These are phyloP conservation scores for Chlorospingus flavigularis DNA, from an alignment of 2,797 vertebrate genomes.

Conservation along the genomic window DNA sequence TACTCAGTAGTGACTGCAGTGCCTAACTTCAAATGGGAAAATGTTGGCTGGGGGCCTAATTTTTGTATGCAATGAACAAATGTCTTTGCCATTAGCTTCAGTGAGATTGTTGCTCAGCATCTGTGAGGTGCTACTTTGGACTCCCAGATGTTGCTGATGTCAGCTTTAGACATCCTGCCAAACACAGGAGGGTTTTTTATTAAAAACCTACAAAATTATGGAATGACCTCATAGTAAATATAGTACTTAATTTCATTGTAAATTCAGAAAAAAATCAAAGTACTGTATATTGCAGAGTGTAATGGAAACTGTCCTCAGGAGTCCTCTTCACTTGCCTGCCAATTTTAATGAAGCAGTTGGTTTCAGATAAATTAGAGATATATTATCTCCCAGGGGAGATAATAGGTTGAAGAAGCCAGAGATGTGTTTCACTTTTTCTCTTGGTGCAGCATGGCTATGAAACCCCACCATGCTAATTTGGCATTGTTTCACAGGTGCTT, in stretches of 20 bases:
- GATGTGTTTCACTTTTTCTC: background rate
- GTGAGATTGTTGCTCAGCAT: slow-evolving; percentile 17
- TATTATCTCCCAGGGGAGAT: background rate
- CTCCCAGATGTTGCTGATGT: slow-evolving; percentile 36
- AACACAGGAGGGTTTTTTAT: background rate
- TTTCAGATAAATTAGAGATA: background rate
- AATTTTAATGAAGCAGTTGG: background rate
- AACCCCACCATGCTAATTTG: background rate
- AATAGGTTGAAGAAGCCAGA: background rate
- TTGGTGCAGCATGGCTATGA: background rate
- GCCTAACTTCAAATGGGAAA: slow-evolving; percentile 12
- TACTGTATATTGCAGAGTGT: background rate
- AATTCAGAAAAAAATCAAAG: background rate
- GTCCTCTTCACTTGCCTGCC: slow-evolving; percentile 1
- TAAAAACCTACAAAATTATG: background rate
- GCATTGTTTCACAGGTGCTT: background rate
- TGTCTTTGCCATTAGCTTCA: background rate
- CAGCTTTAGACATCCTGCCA: background rate
- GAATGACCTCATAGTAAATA: background rate
- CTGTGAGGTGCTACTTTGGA: background rate
- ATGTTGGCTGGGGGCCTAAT: slow-evolving; percentile 24
- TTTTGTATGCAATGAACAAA: background rate
- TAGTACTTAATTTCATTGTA: background rate
- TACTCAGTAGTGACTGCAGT: background rate
- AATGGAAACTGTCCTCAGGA: background rate